phyloP scores from a whole-genome alignment of 2,113 vertebrate species.

The Hyperoodon ampullatus region DNA sequence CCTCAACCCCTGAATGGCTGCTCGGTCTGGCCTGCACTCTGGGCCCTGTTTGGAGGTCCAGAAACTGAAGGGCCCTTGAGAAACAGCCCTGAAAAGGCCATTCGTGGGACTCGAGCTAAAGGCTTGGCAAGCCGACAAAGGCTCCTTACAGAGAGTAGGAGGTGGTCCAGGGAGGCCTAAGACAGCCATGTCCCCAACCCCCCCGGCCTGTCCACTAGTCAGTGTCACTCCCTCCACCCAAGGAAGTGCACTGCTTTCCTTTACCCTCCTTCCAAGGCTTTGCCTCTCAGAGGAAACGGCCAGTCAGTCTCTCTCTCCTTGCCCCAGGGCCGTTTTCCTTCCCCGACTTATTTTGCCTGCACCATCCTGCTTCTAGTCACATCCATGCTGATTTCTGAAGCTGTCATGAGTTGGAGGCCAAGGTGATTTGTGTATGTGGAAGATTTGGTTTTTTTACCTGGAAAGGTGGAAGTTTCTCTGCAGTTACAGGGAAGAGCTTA shows the following conservation, averaged over 20 bases:
- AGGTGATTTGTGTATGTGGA: neutral
- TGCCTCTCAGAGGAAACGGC: neutral
- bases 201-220: neutral
- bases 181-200: neutral
- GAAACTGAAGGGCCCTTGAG: neutral
- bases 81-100: neutral
- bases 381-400: neutral
- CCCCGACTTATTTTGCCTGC: neutral
- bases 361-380: neutral
- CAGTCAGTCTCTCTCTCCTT: rapidly evolving
- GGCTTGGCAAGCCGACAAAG: neutral
- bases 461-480: neutral
- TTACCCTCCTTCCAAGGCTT: neutral
- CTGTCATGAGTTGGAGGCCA: neutral
- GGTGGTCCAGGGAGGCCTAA: neutral
- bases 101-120: neutral
- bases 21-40: neutral
- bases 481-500: neutral
- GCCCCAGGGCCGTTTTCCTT: neutral
- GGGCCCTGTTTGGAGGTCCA: neutral
- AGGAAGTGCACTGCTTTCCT: neutral
- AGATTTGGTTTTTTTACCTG: neutral
- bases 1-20: neutral
- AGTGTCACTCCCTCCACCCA: neutral
- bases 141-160: neutral